These are phyloP conservation scores for Tragelaphus buxtoni DNA, from an alignment of 2,113 vertebrate genomes.

Conservation along the genomic window DNA sequence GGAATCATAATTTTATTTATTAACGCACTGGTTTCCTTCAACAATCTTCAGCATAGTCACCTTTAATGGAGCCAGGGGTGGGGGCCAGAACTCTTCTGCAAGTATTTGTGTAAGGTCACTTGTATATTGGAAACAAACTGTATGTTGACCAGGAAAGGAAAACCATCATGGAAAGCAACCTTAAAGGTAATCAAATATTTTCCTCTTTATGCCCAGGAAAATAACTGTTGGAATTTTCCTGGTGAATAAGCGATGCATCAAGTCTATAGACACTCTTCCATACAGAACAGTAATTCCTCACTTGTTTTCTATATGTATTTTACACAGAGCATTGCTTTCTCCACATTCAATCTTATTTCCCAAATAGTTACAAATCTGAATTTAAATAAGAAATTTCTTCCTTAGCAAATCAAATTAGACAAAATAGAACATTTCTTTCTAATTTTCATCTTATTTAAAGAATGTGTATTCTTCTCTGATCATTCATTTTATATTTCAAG, in stretches of 20 bases:
- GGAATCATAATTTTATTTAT: conserved; percentile 33
- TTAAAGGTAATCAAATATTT: neutral
- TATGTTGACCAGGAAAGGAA: neutral
- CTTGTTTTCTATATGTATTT: neutral
- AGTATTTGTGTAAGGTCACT: neutral
- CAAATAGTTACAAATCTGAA: neutral
- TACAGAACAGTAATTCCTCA: neutral
- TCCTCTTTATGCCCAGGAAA: neutral
- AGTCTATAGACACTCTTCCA: neutral
- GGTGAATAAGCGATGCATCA: neutral
- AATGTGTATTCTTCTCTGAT: neutral
- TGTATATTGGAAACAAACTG: neutral
- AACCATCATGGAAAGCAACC: neutral
- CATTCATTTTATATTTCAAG: neutral
- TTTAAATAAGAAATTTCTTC: neutral
- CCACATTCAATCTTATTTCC: neutral
- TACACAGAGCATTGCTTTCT: neutral
- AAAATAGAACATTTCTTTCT: neutral
- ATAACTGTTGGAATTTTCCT: neutral
- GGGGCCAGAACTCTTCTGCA: neutral
- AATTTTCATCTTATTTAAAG: neutral
- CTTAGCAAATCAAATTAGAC: neutral
- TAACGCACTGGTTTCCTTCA: neutral
- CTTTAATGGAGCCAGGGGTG: neutral
- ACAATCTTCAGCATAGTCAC: neutral